These are phyloP conservation scores for Mesochorus sp. DNA, from an alignment of 2,888 invertebrate species.

Conservation along the genomic window DNA sequence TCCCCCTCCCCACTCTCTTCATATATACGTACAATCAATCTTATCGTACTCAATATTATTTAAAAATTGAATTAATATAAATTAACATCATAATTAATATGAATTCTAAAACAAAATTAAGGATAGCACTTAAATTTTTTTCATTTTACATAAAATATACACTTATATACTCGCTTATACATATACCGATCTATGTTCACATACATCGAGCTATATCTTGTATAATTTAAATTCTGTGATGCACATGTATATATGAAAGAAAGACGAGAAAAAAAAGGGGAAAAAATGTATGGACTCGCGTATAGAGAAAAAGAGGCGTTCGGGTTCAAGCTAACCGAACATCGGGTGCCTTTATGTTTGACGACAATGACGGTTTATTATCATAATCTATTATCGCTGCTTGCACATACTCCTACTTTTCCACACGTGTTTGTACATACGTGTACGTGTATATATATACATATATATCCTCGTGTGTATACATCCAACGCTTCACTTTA, in stretches of 20 bases:
- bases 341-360: conserved; percentile 70
- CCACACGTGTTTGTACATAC: not conserved
- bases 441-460: not conserved
- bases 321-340: conserved; percentile 48
- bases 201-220: too few relatives aligned
- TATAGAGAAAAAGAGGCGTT: conserved; percentile 44
- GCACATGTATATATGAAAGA: not conserved
- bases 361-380: conserved; percentile 78
- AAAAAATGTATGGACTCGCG: conserved; percentile 33
- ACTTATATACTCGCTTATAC: too few relatives aligned
- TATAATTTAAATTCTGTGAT: conserved; percentile 26
- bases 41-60: too few relatives aligned
- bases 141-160: too few relatives aligned
- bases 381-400: conserved; percentile 79
- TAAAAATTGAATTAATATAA: too few relatives aligned
- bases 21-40: too few relatives aligned
- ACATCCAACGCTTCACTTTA: conserved; percentile 57
- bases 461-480: conserved; percentile 3
- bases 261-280: too few relatives aligned
- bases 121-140: too few relatives aligned
- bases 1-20: not conserved
- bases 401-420: conserved; percentile 58
- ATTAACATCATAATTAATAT: too few relatives aligned
- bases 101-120: too few relatives aligned
- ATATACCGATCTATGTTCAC: too few relatives aligned